Evolutionary conservation across 2,888 invertebrate species (phyloP), one percentile per base, ranked within the genome.

Genomic region (Lasius fuliginosus): DNA sequence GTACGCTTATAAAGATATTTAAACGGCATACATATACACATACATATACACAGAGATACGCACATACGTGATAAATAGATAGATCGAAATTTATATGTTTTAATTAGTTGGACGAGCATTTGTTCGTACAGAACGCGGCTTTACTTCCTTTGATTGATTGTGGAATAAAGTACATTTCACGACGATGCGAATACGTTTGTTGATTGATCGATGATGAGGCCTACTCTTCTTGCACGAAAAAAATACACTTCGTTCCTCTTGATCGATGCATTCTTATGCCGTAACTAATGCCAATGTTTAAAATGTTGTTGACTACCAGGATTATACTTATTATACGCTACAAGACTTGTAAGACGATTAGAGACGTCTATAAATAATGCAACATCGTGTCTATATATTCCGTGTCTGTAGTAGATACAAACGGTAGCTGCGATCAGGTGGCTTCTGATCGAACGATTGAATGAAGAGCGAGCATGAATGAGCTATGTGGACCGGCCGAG

Each of bases 391-490:
- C 23, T 23, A 60, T 30, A 65, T 73, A 53, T 49, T 62, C 68
- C 75, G 83, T 46, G 53, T 68, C 58, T 58, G 18, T 46, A 62
- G 65, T 49, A 42, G 81, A 56, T 4, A n/a, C 56, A 49, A 73
- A 49, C 82, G 81, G 86, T 85, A 87, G 86, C 81, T 79, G 84
- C 74, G 82, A 87, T 82, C 87, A 77, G 86, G 82, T 85, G 79
- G 85, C 82, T 89, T 77, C 69, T 71, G 84, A 81, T 83, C 75
- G 64, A 53, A 69, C 62, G 71, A 87, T 71, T 89, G 86, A 89
- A 90, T 87, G 88, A 86, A 73, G 58, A 68, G 83, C 75, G 42
- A 73, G 87, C 85, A 88, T 91, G 91, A 92, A 92, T 92, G 90
- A 91, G 89, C 85, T 85, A 89, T 87, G 85, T 88, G 89, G 77